These are phyloP conservation scores for Neelides sp. DNA, from an alignment of 1,140 invertebrate species.

Conservation along the genomic window DNA sequence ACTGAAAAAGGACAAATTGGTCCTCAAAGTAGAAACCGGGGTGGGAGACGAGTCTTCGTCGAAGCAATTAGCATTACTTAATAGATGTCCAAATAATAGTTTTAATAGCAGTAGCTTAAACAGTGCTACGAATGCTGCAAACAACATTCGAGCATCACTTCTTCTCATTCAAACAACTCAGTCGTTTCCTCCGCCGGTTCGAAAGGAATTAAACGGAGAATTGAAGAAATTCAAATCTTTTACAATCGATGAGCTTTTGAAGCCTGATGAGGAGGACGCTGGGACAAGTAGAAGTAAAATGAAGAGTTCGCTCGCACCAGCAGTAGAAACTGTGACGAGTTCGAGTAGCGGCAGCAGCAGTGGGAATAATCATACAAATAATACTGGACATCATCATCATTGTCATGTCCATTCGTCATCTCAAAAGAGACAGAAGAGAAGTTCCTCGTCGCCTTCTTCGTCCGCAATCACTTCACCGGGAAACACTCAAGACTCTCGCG, in stretches of 20 bases:
- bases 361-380: too few species aligned
- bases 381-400: background rate
- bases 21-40: background rate
- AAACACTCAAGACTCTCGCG: too few species aligned
- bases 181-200: background rate
- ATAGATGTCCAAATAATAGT: too few species aligned
- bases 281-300: background rate
- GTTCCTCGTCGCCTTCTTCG: too few species aligned
- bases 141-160: background rate
- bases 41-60: background rate
- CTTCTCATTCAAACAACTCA: background rate
- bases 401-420: background rate
- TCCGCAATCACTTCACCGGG: too few species aligned
- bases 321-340: background rate
- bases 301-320: background rate
- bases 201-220: background rate
- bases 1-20: too few species aligned
- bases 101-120: background rate
- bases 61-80: too few species aligned
- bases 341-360: background rate
- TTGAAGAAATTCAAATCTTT: constrained; percentile 55
- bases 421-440: too few species aligned
- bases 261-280: constrained; percentile 44
- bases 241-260: constrained; percentile 70
- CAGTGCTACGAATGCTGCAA: background rate